A percentile compares a stretch with the other conserved stretches of the same genome.
These are phyloP conservation scores for Drosophila malerkotliana DNA, from an alignment of 1,140 invertebrate species.

Conservation along the genomic window DNA sequence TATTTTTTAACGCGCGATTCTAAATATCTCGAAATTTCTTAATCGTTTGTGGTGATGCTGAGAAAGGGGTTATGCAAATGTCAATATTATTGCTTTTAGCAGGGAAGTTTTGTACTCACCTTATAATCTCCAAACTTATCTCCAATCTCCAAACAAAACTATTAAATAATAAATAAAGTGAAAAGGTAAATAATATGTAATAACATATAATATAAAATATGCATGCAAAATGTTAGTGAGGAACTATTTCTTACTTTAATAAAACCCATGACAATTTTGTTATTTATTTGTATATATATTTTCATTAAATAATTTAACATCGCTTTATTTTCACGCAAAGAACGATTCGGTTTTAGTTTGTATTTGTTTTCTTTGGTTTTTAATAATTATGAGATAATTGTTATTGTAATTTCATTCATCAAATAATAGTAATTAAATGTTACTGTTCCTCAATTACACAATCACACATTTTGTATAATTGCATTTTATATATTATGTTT, in stretches of 20 bases:
- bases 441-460: conserved; percentile 54
- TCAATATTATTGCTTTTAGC: no score
- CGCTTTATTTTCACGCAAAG: conserved; percentile 84
- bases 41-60: no score
- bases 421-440: conserved; percentile 74
- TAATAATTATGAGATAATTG: conserved; percentile 67
- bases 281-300: conserved; percentile 84
- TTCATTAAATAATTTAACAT: conserved; percentile 84
- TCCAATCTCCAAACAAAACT: no score
- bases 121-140: no score
- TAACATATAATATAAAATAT: no score
- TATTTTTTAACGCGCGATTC: no score
- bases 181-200: no score
- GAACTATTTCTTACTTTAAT: not conserved
- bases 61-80: no score
- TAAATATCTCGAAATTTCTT: no score
- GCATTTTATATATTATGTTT: conserved; percentile 23
- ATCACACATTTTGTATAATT: conserved; percentile 44
- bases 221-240: no score
- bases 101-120: no score
- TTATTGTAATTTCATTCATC: conserved; percentile 75
- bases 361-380: conserved; percentile 48
- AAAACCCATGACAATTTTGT: conserved; percentile 39
- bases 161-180: no score
- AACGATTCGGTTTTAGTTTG: conserved; percentile 77